These are phyloP conservation scores for Anomalospiza imberbis DNA, from an alignment of 2,797 vertebrate species.

Conservation along the genomic window DNA sequence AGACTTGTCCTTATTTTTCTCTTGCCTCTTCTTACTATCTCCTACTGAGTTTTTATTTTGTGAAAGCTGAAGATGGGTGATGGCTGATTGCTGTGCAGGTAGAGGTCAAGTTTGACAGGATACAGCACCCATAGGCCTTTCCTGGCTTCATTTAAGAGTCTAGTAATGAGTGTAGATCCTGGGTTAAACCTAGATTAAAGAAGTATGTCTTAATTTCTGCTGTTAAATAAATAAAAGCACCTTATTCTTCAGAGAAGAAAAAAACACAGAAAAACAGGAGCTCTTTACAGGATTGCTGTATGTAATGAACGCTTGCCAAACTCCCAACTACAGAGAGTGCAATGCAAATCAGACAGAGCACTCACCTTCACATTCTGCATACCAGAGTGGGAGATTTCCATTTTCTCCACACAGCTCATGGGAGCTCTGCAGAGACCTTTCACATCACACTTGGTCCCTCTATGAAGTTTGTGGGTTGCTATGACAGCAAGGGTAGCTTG, in stretches of 20 bases:
- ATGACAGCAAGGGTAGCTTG: neutral
- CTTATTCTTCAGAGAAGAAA: neutral
- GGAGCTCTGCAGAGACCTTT: neutral
- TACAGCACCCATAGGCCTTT: neutral
- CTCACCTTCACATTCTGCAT: neutral
- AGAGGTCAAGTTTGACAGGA: neutral
- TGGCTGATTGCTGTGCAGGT: neutral
- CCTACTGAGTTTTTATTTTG: neutral
- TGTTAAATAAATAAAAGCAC: neutral
- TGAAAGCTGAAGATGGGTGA: neutral
- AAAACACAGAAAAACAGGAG: neutral
- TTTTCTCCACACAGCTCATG: neutral
- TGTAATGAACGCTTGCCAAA: neutral
- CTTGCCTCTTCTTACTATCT: neutral
- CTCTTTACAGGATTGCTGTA: rapidly evolving
- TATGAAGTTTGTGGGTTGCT: neutral
- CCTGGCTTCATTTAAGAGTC: neutral
- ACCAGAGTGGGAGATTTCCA: neutral
- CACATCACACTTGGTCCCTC: neutral
- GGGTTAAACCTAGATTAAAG: neutral
- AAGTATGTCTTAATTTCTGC: neutral
- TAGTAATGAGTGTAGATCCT: neutral
- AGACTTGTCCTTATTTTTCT: neutral
- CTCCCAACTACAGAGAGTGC: neutral
- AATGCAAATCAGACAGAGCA: neutral